Evolutionary conservation across 92 coral and sea anemone species (phyloP), one percentile per base, ranked within the genome.

Genomic region (Actinostola sp.): DNA sequence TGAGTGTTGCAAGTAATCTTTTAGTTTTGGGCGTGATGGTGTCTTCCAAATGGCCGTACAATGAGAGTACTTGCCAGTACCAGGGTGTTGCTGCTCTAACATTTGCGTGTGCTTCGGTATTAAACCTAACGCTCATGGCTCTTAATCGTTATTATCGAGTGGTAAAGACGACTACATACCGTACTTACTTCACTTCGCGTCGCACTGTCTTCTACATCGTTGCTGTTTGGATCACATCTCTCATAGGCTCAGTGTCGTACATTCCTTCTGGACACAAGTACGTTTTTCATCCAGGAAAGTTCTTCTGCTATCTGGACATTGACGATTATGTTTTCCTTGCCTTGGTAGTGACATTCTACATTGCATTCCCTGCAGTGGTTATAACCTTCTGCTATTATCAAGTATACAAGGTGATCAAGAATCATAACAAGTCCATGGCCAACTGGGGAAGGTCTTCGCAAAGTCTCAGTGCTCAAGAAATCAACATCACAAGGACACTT

Each of bases 1-100:
- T 88, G 39, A 82, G 89, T 1, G 32, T 64, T 45, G 48, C 80
- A 29, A 73, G 80, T 28, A 81, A 67, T 15, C 89, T 79, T 27
- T 66, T 83, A n/a, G 25, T 20, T 15, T 24, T 65, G 3, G 71
- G 50, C 24, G 71, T 65, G 1, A 2, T 38, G n/a, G 3, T 65
- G 8, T 26, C 34, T 26, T 36, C 71, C 4, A 35, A 65, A 65
- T 65, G 71, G 71, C 48, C 45, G 24, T 65, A 35, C 52, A 65
- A 25, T 32, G 32, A 35, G 5, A 25, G 5, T 11, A 15, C 20
- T 26, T 65, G 71, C 24, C 7, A 38, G n/a, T 43, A 10, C 14
- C 71, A 65, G 1, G 71, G 71, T 24, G 54, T 65, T 13, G 50
- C 24, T 35, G 71, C 54, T 3, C 8, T 65, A 38, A 38, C 71